Conservation (phyloP, 1,140 invertebrate genomes). For the Centruroides sculpturatus region DNA sequence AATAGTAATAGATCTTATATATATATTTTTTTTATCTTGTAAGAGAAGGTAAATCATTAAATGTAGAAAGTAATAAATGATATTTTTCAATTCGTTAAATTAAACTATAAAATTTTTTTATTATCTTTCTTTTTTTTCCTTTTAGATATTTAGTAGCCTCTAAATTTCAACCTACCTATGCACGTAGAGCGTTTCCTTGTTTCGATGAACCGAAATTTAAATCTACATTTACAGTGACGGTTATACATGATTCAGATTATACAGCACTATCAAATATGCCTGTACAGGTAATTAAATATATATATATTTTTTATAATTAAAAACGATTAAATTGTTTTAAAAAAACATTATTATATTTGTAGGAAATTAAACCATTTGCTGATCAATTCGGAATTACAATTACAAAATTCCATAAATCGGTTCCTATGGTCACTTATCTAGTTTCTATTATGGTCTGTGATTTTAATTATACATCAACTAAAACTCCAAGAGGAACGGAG, state of each 20-base stretch:
- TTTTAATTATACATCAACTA: conserved; percentile 31
- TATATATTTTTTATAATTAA: not conserved
- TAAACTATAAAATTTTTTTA: no score
- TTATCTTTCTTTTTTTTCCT: not conserved
- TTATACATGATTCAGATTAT: conserved; percentile 66
- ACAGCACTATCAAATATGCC: conserved; percentile 67
- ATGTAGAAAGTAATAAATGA: no score
- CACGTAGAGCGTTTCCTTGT: conserved; percentile 86
- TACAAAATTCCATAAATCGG: conserved; percentile 56
- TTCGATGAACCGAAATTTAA: conserved; percentile 93
- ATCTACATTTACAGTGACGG: conserved; percentile 75
- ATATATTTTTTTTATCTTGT: no score
- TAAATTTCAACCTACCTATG: conserved; percentile 88
- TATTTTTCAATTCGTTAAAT: no score
- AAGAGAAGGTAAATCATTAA: no score
- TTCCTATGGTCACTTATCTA: conserved; percentile 92
- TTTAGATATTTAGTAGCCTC: conserved; percentile 65
- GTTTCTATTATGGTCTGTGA: conserved; percentile 78
- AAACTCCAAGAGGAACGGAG: conserved; percentile 3
- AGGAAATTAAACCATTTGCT: no score
- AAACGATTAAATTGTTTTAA: no score
- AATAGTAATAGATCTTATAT: no score
- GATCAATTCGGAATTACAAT: not conserved
- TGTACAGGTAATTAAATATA: conserved; percentile 19
- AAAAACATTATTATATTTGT: no score